A percentile compares a stretch with the other conserved stretches of the same genome.
Conservation (phyloP, 2,113 vertebrate species). For the Protomyctophum bolini region DNA sequence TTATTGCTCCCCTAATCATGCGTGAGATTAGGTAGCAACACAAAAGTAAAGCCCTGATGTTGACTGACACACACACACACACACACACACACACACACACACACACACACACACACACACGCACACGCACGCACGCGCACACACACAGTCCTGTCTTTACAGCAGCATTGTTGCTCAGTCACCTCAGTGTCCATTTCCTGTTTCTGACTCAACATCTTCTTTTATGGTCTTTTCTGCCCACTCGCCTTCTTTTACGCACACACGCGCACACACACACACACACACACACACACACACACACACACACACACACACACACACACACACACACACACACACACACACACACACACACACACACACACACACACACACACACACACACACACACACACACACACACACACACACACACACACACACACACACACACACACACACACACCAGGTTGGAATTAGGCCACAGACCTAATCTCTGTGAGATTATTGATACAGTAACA, state of each 20-base stretch:
- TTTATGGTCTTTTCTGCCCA: too few species aligned
- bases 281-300: conserved; percentile 9
- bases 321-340: conserved; percentile 8
- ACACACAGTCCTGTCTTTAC: not conserved
- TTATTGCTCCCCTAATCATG: conserved; percentile 72
- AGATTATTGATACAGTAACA: too few species aligned
- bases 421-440: not conserved
- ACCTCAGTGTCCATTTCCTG: too few species aligned
- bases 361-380: not conserved
- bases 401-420: not conserved
- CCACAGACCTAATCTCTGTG: too few species aligned
- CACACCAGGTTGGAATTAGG: not conserved
- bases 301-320: conserved; percentile 9
- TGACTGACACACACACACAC: conserved; percentile 48
- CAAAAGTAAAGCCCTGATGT: conserved; percentile 58
- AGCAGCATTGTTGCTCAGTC: too few species aligned
- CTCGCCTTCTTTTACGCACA: not conserved
- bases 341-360: conserved; percentile 14
- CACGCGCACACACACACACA: not conserved
- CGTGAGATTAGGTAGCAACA: conserved; percentile 69
- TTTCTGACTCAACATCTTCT: too few species aligned
- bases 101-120: too few species aligned
- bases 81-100: not conserved
- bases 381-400: not conserved
- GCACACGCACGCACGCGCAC: not conserved